Evolutionary conservation across 53 echinoderm and acorn worm species (phyloP).

Genomic region (Apostichopus leukothele): DNA sequence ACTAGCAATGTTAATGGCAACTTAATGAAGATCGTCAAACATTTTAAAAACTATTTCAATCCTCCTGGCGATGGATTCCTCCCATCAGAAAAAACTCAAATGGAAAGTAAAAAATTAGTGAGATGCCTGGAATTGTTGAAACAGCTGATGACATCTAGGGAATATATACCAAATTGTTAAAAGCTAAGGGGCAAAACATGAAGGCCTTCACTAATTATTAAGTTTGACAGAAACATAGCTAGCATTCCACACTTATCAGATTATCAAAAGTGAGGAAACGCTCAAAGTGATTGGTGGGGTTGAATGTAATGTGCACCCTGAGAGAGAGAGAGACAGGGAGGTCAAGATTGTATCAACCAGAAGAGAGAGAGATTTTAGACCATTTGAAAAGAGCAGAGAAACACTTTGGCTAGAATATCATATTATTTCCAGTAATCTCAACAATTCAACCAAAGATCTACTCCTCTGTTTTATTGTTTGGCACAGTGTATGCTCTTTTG

Average conservation of each 20-base stretch:
- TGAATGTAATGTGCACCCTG: too few species aligned
- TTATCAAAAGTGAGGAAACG: conserved; percentile 9
- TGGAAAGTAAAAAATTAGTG: background rate
- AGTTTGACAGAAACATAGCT: conserved; percentile 7
- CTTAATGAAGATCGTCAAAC: background rate
- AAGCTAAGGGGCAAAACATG: conserved; percentile 7
- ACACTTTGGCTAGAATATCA: too few species aligned
- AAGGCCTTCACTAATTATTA: background rate
- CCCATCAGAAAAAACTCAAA: background rate
- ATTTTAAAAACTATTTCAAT: background rate
- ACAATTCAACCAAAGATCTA: too few species aligned
- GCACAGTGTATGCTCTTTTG: too few species aligned
- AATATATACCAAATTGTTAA: background rate
- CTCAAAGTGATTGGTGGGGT: background rate
- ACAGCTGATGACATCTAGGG: background rate
- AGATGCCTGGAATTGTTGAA: conserved; percentile 11
- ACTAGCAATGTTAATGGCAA: background rate
- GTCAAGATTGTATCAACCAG: too few species aligned
- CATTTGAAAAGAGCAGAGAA: too few species aligned
- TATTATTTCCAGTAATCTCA: too few species aligned
- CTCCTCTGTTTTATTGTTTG: too few species aligned
- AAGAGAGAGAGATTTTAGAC: too few species aligned
- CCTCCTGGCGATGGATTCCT: background rate
- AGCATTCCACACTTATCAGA: conserved; percentile 19
- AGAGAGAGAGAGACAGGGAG: too few species aligned